Evolutionary conservation across 2,113 vertebrate genomes (phyloP), one percentile per base, ranked within the genome.

Genomic region (Morone saxatilis): DNA sequence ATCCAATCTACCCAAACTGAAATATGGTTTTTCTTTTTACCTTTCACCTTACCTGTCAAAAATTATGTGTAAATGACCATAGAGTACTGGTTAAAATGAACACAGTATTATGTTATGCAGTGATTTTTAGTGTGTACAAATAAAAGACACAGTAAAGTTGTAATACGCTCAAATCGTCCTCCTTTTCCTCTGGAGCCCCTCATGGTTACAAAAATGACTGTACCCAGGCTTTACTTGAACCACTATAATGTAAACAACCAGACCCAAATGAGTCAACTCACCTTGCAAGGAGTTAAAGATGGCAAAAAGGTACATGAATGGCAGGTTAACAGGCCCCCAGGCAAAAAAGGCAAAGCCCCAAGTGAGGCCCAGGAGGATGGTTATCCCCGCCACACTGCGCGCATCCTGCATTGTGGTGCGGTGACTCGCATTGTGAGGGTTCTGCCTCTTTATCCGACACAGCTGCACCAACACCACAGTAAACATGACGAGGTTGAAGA

Each of bases 291-390:
- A 96, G 93, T 99, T 99, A 91, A 98, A 98, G 91, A 99, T 97
- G 81, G 97, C 92, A 76, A 99, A 99, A 75, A 99, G 96, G 93
- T 98, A 99, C 95, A 97, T 98, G 89, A 99, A 98, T 1, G 96
- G 62, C 61, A 97, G 91, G 84, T 97, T 97, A 48, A 97, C 92
- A 2, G 96, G 95, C 2, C 95, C 97, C 96, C 96, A 98, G 20
- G 98, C 97, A 68, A 99, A 99, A 90, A 99, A 99, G 41, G 97
- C 97, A 71, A 99, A 97, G 20, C 98, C 97, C 98, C 98, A 99
- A 10, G 97, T 97, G 91, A 99, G 97, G 78, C 98, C 98, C 74
- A 99, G 91, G 25, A 99, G 95, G 82, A 98, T 89, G 0, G 97
- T 98, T 63, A 99, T 96, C 40, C 98, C 98, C 0, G 93, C 86